A percentile compares a stretch with the other conserved stretches of the same genome.
These are phyloP conservation scores for Stegastes partitus DNA, from an alignment of 2,113 vertebrate species.

Conservation along the genomic window DNA sequence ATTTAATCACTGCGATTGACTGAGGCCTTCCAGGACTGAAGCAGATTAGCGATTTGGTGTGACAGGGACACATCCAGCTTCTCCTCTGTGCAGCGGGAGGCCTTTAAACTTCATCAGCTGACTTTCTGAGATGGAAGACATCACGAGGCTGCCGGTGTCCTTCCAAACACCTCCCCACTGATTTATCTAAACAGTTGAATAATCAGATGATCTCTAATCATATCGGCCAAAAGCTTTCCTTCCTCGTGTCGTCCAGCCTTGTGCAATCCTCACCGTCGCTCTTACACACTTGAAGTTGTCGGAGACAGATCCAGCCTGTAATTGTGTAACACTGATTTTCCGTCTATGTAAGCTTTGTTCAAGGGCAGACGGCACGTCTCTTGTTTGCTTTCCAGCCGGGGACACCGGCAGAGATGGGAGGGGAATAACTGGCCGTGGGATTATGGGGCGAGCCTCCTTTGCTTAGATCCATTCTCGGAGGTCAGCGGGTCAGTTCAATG, in stretches of 20 bases:
- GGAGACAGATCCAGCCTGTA: constrained; percentile 41
- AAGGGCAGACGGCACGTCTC: constrained; percentile 65
- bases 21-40: constrained; percentile 38
- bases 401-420: constrained; percentile 31
- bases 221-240: constrained; percentile 37
- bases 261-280: constrained; percentile 17
- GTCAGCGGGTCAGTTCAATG: constrained; percentile 50
- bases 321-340: constrained; percentile 66
- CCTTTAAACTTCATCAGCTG: constrained; percentile 26
- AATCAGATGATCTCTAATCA: constrained; percentile 58
- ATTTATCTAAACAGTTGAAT: constrained; percentile 47
- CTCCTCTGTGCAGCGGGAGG: constrained; percentile 10
- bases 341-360: constrained; percentile 67
- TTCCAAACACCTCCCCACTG: constrained; percentile 14
- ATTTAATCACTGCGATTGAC: constrained; percentile 73
- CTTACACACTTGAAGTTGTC: constrained; percentile 22
- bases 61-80: constrained; percentile 12
- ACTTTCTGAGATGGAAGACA: constrained; percentile 8
- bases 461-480: constrained; percentile 63
- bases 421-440: constrained; percentile 62
- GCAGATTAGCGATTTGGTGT: constrained; percentile 48
- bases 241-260: constrained; percentile 4
- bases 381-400: constrained; percentile 60
- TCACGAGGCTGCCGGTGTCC: background rate
- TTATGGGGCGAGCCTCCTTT: constrained; percentile 65